These are phyloP conservation scores for Dioctria rufipes DNA, from an alignment of 2,888 invertebrate species.

Conservation along the genomic window DNA sequence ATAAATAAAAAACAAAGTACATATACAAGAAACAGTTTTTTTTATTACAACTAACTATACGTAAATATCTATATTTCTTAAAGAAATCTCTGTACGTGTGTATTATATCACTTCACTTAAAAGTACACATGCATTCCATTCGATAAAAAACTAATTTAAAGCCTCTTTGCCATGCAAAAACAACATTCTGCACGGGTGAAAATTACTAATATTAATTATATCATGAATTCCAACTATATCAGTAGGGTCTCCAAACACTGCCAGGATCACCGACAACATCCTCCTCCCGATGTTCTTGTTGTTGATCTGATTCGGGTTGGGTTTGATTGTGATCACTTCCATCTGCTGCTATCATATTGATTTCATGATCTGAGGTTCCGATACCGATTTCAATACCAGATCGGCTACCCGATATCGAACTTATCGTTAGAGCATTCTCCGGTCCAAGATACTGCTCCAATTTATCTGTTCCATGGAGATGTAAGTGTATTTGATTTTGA, in stretches of 20 bases:
- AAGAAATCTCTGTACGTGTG: slow-evolving; percentile 13
- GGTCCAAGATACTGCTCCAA: slow-evolving; percentile 78
- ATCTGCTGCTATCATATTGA: slow-evolving; percentile 62
- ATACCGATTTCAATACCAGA: slow-evolving; percentile 74
- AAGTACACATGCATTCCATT: slow-evolving; percentile 12
- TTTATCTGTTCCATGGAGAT: slow-evolving; percentile 80
- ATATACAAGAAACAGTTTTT: no score
- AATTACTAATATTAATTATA: slow-evolving; percentile 14
- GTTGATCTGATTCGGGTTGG: slow-evolving; percentile 69
- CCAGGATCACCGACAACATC: slow-evolving; percentile 71
- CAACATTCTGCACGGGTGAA: background rate
- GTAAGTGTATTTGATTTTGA: slow-evolving; percentile 89
- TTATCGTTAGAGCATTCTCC: slow-evolving; percentile 75
- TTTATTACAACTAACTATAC: background rate
- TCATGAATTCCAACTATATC: slow-evolving; percentile 66
- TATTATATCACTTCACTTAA: slow-evolving; percentile 39
- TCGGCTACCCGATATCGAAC: slow-evolving; percentile 71
- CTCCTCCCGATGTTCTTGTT: slow-evolving; percentile 65
- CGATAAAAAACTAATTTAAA: slow-evolving; percentile 48
- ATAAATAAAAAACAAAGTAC: no score
- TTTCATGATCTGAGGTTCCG: slow-evolving; percentile 68
- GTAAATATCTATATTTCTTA: slow-evolving; percentile 21
- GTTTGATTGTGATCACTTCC: slow-evolving; percentile 64
- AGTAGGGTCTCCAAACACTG: slow-evolving; percentile 85
- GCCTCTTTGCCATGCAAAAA: slow-evolving; percentile 45